Evolutionary conservation across 1,140 invertebrate species (phyloP), one percentile per base, ranked within the genome.

Genomic region (Galendromus occidentalis): DNA sequence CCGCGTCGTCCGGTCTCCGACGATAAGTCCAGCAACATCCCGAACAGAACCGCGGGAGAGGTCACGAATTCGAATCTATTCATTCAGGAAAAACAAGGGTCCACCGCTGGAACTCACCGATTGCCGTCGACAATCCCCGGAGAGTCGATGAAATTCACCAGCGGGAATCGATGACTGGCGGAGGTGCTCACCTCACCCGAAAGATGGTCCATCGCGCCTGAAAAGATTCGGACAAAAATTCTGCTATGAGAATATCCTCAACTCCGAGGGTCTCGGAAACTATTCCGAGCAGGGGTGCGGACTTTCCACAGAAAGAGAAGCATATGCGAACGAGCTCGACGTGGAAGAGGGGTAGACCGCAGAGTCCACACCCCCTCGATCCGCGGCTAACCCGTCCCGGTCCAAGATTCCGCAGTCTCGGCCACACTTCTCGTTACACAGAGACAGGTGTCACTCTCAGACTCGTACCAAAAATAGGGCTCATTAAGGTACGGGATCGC

Each of bases 121-220:
- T 39, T 9, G 2, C 82, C 82, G 75, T 83, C 82, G 2, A 83
- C 82, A 9, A 83, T 72, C 7, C 81, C 82, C 39, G 82, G 82
- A 2, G 82, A 81, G 69, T 83, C 82, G 41, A 83, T 78, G 72
- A 83, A 83, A 14, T 80, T 82, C 7, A 83, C 80, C 64, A 83
- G 71, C 68, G 76, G 79, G 71, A 83, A 83, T 67, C 80, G 81
- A 71, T 80, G 81, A 68, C 81, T 76, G 68, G 80, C 78, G 0
- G 81, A 82, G 25, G 80, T 81, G 33, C 80, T 79, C 28, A 83
- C 78, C 71, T 83, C 82, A 18, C 81, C 82, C 0, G 73, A 74
- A 45, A 83, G 69, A 71, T 81, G 82, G 71, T 82, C 80, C 63
- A 80, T 70, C 22, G 81, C 78, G 65, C 81, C 81, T 81, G 71